These are phyloP conservation scores for Volucella zonaria DNA, from an alignment of 2,888 invertebrate genomes.

Conservation along the genomic window DNA sequence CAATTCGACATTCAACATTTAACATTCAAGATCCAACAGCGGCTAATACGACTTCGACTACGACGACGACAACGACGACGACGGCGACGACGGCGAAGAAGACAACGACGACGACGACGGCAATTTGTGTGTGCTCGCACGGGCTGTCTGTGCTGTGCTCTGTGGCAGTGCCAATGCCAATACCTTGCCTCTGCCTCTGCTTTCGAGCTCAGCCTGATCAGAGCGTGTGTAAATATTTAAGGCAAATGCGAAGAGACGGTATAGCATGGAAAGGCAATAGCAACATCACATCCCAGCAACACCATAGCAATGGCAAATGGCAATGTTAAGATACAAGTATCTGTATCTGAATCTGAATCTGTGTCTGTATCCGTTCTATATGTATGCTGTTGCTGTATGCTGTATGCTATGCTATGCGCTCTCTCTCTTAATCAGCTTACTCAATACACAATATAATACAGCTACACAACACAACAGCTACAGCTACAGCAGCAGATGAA, in stretches of 20 bases:
- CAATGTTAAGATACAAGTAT: slow-evolving; percentile 19
- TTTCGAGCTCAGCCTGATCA: background rate
- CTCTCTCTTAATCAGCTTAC: slow-evolving; percentile 55
- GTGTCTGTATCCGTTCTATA: too few relatives aligned
- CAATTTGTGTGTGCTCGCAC: slow-evolving; percentile 54
- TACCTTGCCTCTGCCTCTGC: background rate
- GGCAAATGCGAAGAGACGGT: slow-evolving; percentile 32
- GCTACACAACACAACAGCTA: background rate
- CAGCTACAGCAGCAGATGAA: slow-evolving; percentile 22
- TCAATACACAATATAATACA: background rate
- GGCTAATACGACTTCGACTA: background rate
- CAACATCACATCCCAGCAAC: too few relatives aligned
- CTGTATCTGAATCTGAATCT: background rate
- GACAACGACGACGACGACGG: slow-evolving; percentile 31
- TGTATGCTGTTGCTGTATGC: too few relatives aligned
- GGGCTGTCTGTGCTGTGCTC: slow-evolving; percentile 27
- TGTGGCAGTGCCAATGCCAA: background rate
- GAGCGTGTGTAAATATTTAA: slow-evolving; percentile 30
- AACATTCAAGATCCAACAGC: background rate
- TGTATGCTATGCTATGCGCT: background rate
- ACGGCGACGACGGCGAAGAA: background rate
- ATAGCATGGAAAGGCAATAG: too few relatives aligned
- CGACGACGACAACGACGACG: background rate
- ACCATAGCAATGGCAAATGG: background rate
- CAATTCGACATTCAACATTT: slow-evolving; percentile 48